Conservation (phyloP, 1,140 invertebrate genomes). For the Lepidostoma basale region DNA sequence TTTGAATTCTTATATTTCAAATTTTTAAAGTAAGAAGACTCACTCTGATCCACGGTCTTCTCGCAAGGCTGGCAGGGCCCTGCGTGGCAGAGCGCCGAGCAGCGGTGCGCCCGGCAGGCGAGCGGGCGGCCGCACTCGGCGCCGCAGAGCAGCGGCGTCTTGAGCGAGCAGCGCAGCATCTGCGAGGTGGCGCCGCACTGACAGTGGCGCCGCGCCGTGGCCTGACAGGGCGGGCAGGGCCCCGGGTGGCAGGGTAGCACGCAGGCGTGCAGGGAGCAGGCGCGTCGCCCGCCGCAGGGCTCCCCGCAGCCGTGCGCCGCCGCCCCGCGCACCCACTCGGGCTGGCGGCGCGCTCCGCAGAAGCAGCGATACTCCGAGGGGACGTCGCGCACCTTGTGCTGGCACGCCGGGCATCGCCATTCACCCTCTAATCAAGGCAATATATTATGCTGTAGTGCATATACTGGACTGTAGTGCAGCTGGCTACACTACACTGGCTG, state of each 20-base stretch:
- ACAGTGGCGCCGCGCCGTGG: constrained; percentile 69
- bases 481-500: too few relatives aligned
- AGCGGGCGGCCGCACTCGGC: constrained; percentile 72
- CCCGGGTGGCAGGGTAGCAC: constrained; percentile 91
- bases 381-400: constrained; percentile 70
- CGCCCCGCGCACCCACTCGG: constrained; percentile 73
- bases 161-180: constrained; percentile 73
- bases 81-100: constrained; percentile 76
- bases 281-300: constrained; percentile 71
- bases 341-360: constrained; percentile 78
- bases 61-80: constrained; percentile 75
- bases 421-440: constrained; percentile 75
- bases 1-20: too few relatives aligned
- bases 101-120: constrained; percentile 77
- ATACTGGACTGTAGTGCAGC: too few relatives aligned
- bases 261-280: constrained; percentile 81
- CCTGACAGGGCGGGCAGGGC: constrained; percentile 80
- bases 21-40: too few relatives aligned
- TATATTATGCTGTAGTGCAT: too few relatives aligned
- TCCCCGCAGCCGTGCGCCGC: constrained; percentile 90
- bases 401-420: constrained; percentile 94
- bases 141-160: constrained; percentile 73
- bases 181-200: constrained; percentile 74
- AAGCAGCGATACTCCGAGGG: constrained; percentile 83
- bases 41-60: constrained; percentile 64